Conservation (phyloP, 2,113 vertebrate species). For the Ranitomeya imitator region DNA sequence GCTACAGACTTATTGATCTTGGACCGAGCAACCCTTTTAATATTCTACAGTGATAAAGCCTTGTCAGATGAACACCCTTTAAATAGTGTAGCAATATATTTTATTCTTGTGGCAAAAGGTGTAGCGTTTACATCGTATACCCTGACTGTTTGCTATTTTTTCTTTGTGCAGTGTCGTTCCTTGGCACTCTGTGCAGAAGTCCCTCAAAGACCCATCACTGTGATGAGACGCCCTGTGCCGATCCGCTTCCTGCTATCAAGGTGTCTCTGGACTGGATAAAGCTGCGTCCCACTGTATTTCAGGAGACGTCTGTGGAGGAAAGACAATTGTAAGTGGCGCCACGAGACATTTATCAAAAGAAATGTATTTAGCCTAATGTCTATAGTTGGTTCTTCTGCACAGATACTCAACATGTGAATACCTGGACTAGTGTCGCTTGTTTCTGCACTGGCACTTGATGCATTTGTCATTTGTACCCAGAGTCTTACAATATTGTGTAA, state of each 20-base stretch:
- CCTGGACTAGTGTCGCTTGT: no score
- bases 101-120: neutral
- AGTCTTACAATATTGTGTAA: neutral
- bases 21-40: no score
- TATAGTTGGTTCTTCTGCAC: no score
- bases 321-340: slow-evolving; percentile 84
- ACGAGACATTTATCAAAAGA: neutral
- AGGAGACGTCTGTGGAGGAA: slow-evolving; percentile 85
- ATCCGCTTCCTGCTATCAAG: slow-evolving; percentile 95
- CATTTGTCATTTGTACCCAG: neutral
- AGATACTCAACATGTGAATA: no score
- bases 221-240: slow-evolving; percentile 85
- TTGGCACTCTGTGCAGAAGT: slow-evolving; percentile 91
- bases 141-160: slow-evolving; percentile 30
- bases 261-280: slow-evolving; percentile 96
- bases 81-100: no score
- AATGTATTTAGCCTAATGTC: no score
- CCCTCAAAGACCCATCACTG: slow-evolving; percentile 85
- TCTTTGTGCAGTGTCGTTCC: slow-evolving; percentile 85
- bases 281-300: slow-evolving; percentile 87
- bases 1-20: no score
- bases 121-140: neutral
- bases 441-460: neutral
- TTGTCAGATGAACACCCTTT: no score
- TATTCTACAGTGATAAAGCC: no score